phyloP scores from a whole-genome alignment of 2,797 vertebrate genomes.

The Oreochromis grahami region DNA sequence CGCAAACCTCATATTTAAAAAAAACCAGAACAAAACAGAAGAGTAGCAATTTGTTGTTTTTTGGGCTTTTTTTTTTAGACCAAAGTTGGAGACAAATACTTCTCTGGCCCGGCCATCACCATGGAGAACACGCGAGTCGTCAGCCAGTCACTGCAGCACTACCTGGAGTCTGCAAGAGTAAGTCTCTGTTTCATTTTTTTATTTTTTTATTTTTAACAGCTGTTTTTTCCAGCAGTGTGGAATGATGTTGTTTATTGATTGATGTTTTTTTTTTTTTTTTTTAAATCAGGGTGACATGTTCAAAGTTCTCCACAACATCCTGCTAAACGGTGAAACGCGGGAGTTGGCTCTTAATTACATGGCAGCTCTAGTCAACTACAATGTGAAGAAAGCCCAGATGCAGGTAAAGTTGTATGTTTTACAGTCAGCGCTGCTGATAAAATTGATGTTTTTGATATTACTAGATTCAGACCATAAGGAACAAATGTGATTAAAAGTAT shows the following conservation, averaged over 20 bases:
- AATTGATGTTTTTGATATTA: neutral
- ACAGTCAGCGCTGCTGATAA: neutral
- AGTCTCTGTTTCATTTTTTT: neutral
- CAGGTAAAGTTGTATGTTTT: conserved; percentile 77
- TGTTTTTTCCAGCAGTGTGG: neutral
- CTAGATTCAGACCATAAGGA: neutral
- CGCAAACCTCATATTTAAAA: neutral
- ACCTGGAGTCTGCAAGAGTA: conserved; percentile 93
- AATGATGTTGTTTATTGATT: neutral
- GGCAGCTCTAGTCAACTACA: conserved; percentile 94
- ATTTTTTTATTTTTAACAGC: neutral
- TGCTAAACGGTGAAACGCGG: conserved; percentile 94
- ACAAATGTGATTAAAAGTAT: neutral
- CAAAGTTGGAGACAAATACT: conserved; percentile 98
- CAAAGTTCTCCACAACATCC: conserved; percentile 92
- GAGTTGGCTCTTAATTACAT: conserved; percentile 95
- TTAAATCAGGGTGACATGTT: conserved; percentile 90
- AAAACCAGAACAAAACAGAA: neutral
- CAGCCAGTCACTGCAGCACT: conserved; percentile 96
- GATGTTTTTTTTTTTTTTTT: neutral
- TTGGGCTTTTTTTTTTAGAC: conserved; percentile 66
- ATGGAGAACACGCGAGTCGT: conserved; percentile 96
- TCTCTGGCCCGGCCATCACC: conserved; percentile 97
- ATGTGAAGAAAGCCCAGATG: conserved; percentile 98
- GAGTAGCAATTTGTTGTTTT: neutral